phyloP scores from a whole-genome alignment of 92 coral and sea anemone species.

The Meandrina meandrites region DNA sequence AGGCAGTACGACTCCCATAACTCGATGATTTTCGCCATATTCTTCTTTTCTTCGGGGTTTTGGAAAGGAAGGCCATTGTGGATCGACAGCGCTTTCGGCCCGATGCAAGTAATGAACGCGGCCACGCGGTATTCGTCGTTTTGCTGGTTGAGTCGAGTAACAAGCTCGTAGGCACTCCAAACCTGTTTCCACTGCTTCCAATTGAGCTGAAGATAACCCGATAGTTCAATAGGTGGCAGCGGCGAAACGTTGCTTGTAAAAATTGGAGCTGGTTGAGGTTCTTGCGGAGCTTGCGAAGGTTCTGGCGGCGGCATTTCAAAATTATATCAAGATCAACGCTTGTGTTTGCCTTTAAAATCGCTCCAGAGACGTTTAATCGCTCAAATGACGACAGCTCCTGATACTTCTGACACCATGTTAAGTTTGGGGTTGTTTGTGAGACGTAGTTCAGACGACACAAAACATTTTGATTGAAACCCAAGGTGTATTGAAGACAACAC shows the following conservation, averaged over 20 bases:
- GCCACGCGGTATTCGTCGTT: conserved; percentile 42
- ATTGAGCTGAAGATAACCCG: conserved; percentile 8
- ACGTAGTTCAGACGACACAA: too few species aligned
- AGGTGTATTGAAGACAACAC: too few species aligned
- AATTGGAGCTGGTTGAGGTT: conserved; percentile 47
- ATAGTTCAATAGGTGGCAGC: conserved; percentile 29
- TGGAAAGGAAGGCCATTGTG: conserved; percentile 59
- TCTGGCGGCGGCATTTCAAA: too few species aligned
- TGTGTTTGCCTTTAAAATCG: too few species aligned
- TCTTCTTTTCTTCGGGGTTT: conserved; percentile 48
- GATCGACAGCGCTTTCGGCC: conserved; percentile 28
- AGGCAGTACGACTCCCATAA: conserved; percentile 49
- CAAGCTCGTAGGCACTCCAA: conserved; percentile 49
- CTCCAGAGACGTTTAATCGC: too few species aligned
- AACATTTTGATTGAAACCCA: too few species aligned
- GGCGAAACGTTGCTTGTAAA: conserved; percentile 51
- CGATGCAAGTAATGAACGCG: neutral
- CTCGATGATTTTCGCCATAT: conserved; percentile 46
- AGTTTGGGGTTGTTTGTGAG: too few species aligned
- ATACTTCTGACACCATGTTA: too few species aligned
- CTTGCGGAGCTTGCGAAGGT: too few species aligned
- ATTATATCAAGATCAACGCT: too few species aligned
- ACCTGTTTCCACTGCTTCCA: conserved; percentile 44
- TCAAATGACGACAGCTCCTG: too few species aligned
- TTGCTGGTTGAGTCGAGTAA: conserved; percentile 17